These are phyloP conservation scores for Epizoanthus scotinus DNA, from an alignment of 92 coral and sea anemone species.

Conservation along the genomic window DNA sequence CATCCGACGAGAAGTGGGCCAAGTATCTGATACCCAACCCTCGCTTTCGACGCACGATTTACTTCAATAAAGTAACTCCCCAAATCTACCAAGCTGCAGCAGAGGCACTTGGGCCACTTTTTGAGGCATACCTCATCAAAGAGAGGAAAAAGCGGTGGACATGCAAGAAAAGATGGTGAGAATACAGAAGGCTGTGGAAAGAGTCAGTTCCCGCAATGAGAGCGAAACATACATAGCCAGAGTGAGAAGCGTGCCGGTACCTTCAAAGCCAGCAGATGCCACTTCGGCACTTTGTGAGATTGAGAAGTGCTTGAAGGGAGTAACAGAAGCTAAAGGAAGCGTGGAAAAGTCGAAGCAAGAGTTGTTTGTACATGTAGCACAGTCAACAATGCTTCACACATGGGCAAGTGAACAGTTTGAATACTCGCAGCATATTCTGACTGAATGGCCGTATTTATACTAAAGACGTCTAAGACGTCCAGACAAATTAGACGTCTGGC, in stretches of 20 bases:
- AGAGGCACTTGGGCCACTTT: constrained; percentile 27
- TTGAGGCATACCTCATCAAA: constrained; percentile 46
- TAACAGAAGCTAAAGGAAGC: no score
- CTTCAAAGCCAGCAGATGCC: background rate
- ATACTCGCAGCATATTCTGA: no score
- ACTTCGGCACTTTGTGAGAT: background rate
- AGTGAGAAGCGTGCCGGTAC: background rate
- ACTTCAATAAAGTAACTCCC: constrained; percentile 47
- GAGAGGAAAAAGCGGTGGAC: constrained; percentile 27
- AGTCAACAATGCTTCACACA: no score
- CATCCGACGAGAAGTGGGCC: constrained; percentile 21
- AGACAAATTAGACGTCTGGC: no score
- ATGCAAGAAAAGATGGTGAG: background rate
- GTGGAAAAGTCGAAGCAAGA: no score
- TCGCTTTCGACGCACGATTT: constrained; percentile 30
- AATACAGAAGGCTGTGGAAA: background rate
- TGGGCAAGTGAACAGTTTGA: no score
- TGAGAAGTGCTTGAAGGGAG: background rate
- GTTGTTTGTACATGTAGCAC: no score
- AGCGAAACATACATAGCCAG: background rate
- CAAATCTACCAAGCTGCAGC: constrained; percentile 49
- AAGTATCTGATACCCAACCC: constrained; percentile 35
- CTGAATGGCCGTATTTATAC: no score
- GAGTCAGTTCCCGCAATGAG: background rate
- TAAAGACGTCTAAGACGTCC: no score